A percentile compares a stretch with the other conserved stretches of the same genome.
phyloP scores from a whole-genome alignment of 2,113 vertebrate genomes.

The Vicugna pacos region DNA sequence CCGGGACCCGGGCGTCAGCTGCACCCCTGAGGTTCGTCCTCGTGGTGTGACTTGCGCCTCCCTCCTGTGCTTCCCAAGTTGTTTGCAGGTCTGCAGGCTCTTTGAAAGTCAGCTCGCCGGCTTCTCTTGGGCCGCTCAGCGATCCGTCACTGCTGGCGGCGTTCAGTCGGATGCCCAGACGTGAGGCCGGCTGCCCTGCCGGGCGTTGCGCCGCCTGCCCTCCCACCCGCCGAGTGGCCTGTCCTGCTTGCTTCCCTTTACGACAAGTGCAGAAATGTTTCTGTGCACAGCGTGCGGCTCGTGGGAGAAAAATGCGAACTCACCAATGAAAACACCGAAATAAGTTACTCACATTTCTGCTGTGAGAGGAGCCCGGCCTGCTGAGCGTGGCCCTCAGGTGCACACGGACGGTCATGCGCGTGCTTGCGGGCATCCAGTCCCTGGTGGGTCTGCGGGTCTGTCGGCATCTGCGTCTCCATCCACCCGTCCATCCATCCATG shows the following conservation, averaged over 20 bases:
- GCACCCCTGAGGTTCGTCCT: neutral
- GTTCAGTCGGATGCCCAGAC: neutral
- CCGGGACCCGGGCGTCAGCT: neutral
- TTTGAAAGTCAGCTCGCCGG: neutral
- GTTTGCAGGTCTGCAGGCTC: no score
- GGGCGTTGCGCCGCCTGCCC: neutral
- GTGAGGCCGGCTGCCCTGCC: no score
- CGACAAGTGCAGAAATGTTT: neutral
- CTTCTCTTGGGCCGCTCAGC: neutral
- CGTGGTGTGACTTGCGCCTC: no score
- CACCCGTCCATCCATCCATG: rapidly evolving
- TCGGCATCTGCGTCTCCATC: rapidly evolving
- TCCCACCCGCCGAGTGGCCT: neutral
- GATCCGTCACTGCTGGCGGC: rapidly evolving
- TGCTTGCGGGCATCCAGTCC: rapidly evolving
- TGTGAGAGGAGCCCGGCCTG: rapidly evolving
- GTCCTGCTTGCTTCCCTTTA: neutral
- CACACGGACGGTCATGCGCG: rapidly evolving
- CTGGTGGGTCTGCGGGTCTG: neutral
- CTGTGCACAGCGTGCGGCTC: neutral
- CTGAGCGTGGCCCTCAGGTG: neutral
- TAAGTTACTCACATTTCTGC: rapidly evolving
- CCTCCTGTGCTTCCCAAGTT: no score
- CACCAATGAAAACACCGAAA: neutral
- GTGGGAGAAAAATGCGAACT: neutral